Evolutionary conservation across 2,888 invertebrate genomes (phyloP), one percentile per base, ranked within the genome.

Genomic region (Petrophora chlorosata): DNA sequence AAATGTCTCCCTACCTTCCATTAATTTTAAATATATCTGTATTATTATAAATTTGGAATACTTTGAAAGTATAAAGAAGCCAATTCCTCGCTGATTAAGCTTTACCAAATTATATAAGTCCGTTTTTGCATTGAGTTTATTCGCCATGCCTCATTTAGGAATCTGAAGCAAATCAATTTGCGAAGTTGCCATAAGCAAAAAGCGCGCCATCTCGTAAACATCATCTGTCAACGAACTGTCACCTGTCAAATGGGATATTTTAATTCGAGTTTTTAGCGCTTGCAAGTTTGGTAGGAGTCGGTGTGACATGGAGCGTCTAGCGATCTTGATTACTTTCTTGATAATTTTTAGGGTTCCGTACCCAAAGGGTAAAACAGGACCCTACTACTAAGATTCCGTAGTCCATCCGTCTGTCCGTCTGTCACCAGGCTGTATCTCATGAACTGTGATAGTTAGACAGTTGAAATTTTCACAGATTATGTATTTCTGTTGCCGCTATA

Each of bases 181-280:
- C 13, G 14, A 63, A 64, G 61, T 61, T 60, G 61, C 59, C 39
- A 34, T 48, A n/a, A 35, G 49, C 40, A 54, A 44, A 73, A 73
- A 72, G 69, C 67, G 49, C 22, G 35, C 36, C 45, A 39, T 49
- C 47, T 57, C 48, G 28, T 50, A 53, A 50, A 59, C 58, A 65
- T 79, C 76, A 77, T 79, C 73, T 73, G 79, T 82, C 78, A 76
- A 65, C 54, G 44, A 34, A 59, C 53, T 53, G 62, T 67, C 82
- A 82, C 74, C 82, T 83, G 82, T 78, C 79, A 76, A 63, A 66
- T 61, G 62, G 58, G 65, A 70, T 67, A 80, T 82, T 76, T 79
- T 78, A 79, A 82, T 80, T 76, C 60, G 59, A 58, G 43, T 63
- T 66, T 73, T 72, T 73, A 63, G 63, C 53, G 34, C 41, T 52